A percentile compares a stretch with the other conserved stretches of the same genome.
Conservation (phyloP, 2,113 vertebrate genomes). For the Hirundichthys speculiger region DNA sequence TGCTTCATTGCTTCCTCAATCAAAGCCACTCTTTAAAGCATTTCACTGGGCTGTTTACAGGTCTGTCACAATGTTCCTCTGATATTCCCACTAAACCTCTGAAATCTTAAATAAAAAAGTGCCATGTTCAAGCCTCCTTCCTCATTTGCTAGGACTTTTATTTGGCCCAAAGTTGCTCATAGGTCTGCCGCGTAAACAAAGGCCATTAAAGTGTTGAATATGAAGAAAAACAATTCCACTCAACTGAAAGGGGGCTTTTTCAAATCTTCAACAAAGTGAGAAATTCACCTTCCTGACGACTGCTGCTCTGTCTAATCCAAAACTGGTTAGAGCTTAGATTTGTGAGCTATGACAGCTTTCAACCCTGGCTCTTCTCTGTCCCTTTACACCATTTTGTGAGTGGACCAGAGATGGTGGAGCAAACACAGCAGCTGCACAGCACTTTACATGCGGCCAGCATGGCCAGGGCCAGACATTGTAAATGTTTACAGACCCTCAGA, state of each 20-base stretch:
- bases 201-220: constrained; percentile 39
- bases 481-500: constrained; percentile 82
- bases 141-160: constrained; percentile 47
- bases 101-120: constrained; percentile 63
- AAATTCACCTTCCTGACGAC: constrained; percentile 42
- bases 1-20: constrained; percentile 38
- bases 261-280: constrained; percentile 29
- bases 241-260: constrained; percentile 47
- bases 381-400: constrained; percentile 71
- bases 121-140: constrained; percentile 28
- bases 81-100: constrained; percentile 56
- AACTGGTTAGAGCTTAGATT: constrained; percentile 57
- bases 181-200: constrained; percentile 61
- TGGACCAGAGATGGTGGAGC: constrained; percentile 71
- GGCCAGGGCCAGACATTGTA: constrained; percentile 76
- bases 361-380: constrained; percentile 54
- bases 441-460: constrained; percentile 71
- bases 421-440: constrained; percentile 75
- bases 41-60: constrained; percentile 36
- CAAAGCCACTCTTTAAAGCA: constrained; percentile 37
- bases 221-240: constrained; percentile 23
- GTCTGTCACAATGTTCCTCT: constrained; percentile 32
- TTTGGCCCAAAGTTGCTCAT: constrained; percentile 52
- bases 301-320: constrained; percentile 47
- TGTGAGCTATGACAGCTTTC: constrained; percentile 40